phyloP scores from a whole-genome alignment of 2,797 vertebrate species.

The Protosalanx chinensis region DNA sequence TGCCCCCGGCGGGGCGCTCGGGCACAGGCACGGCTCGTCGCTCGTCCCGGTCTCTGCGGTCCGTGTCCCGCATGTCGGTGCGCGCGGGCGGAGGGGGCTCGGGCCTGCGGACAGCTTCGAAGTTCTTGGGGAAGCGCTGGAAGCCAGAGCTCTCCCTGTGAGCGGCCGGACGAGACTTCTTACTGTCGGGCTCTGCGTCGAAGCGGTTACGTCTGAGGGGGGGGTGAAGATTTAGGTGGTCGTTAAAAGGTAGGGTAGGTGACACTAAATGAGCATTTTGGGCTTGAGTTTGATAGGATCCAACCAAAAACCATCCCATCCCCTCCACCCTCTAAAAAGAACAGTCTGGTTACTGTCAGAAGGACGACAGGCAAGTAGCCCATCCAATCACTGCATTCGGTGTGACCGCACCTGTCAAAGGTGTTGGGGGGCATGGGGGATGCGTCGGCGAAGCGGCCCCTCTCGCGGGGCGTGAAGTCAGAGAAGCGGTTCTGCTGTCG shows the following conservation, averaged over 20 bases:
- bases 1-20: slow-evolving; percentile 70
- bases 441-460: slow-evolving; percentile 83
- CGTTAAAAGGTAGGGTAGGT: background rate
- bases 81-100: slow-evolving; percentile 76
- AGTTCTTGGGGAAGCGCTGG: slow-evolving; percentile 90
- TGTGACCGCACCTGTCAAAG: slow-evolving; percentile 78
- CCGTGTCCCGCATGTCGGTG: slow-evolving; percentile 82
- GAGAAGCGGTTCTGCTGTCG: slow-evolving; percentile 90
- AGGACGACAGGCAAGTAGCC: no score
- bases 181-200: slow-evolving; percentile 85
- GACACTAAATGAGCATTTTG: no score
- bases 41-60: slow-evolving; percentile 85
- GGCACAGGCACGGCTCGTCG: slow-evolving; percentile 81
- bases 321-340: no score
- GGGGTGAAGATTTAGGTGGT: background rate
- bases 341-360: no score
- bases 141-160: slow-evolving; percentile 83
- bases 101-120: slow-evolving; percentile 82
- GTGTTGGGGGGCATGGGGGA: slow-evolving; percentile 76
- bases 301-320: no score
- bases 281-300: no score
- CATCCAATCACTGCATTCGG: no score
- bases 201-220: slow-evolving; percentile 84
- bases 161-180: slow-evolving; percentile 83
- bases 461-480: slow-evolving; percentile 86